phyloP scores from a whole-genome alignment of 2,113 vertebrate genomes.

The Neotoma lepida region DNA sequence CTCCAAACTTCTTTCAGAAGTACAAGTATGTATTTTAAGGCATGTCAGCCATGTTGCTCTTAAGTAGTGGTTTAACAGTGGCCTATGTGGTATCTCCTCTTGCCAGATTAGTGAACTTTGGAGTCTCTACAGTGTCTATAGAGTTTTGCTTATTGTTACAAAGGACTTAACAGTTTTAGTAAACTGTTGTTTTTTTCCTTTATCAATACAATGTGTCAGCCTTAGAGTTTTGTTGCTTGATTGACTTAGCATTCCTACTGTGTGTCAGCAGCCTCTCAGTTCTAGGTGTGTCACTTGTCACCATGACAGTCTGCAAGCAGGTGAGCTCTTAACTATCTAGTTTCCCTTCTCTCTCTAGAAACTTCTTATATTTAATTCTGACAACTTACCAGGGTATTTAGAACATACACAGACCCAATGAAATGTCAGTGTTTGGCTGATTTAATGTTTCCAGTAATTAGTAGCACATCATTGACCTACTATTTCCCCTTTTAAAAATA shows the following conservation, averaged over 20 bases:
- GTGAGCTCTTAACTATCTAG: conserved; percentile 11
- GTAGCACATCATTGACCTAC: background rate
- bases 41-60: conserved; percentile 86
- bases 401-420: background rate
- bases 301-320: background rate
- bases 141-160: conserved; percentile 32
- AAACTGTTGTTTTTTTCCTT: background rate
- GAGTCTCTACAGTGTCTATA: conserved; percentile 11
- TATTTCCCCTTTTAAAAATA: conserved; percentile 29
- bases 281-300: background rate
- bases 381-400: background rate
- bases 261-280: conserved; percentile 28
- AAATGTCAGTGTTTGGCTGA: background rate
- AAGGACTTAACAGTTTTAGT: background rate
- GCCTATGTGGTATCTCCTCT: conserved; percentile 53
- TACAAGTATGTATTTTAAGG: conserved; percentile 97
- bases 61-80: conserved; percentile 59
- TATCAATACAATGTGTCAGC: background rate
- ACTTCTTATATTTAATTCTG: background rate
- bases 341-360: conserved; percentile 55
- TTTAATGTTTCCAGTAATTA: conserved; percentile 24
- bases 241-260: conserved; percentile 44
- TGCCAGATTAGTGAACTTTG: conserved; percentile 20
- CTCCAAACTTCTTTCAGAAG: conserved; percentile 96
- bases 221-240: conserved; percentile 48